A percentile compares a stretch with the other conserved stretches of the same genome.
Conservation (phyloP, 1,140 invertebrate species). For the Sarcophaga peregrina region DNA sequence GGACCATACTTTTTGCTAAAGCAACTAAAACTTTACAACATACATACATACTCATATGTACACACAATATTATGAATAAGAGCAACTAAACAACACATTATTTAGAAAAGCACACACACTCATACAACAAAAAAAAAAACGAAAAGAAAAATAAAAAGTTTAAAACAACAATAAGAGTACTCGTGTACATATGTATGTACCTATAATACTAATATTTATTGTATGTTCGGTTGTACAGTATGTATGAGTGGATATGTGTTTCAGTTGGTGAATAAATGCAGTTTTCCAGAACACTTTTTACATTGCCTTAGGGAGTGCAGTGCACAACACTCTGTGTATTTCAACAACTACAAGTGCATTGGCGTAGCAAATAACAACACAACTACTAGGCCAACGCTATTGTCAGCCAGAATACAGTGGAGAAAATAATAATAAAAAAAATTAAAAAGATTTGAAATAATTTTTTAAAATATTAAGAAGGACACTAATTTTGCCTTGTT, state of each 20-base stretch:
- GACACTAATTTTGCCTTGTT: too few relatives aligned
- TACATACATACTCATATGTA: too few relatives aligned
- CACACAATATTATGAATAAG: too few relatives aligned
- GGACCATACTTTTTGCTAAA: not conserved
- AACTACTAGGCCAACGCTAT: not conserved
- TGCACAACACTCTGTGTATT: slow-evolving; percentile 32
- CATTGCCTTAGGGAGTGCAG: slow-evolving; percentile 34
- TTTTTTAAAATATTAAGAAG: too few relatives aligned
- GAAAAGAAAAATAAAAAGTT: not conserved
- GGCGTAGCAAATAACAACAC: slow-evolving; percentile 32
- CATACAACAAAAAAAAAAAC: not conserved
- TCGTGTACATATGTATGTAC: not conserved
- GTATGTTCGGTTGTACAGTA: not conserved
- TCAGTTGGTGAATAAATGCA: slow-evolving; percentile 29
- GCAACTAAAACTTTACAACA: not conserved
- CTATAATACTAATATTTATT: not conserved
- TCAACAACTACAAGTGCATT: slow-evolving; percentile 32
- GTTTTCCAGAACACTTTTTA: slow-evolving; percentile 38
- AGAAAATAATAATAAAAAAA: not conserved
- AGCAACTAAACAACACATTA: not conserved
- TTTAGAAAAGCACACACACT: not conserved
- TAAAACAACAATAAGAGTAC: not conserved
- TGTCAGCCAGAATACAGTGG: not conserved
- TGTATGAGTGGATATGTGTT: not conserved
- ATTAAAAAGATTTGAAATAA: too few relatives aligned